Conservation (phyloP, 2,797 vertebrate species). For the Aythya fuligula region DNA sequence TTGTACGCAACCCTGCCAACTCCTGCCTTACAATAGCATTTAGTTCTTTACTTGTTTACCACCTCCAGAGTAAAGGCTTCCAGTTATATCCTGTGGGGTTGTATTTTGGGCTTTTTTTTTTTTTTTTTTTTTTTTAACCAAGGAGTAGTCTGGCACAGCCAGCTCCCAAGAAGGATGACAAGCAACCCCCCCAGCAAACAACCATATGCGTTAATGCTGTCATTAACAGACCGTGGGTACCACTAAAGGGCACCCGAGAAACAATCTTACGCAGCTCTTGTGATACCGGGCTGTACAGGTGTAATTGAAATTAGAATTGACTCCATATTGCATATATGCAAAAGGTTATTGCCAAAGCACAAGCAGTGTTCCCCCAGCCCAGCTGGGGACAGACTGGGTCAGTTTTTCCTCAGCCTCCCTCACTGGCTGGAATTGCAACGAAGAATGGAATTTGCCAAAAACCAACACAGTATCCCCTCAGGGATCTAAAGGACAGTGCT, state of each 20-base stretch:
- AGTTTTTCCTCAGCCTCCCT: background rate
- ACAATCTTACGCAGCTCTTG: background rate
- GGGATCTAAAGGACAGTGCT: background rate
- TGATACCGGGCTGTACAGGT: background rate
- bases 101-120: background rate
- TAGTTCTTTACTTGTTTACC: background rate
- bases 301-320: background rate
- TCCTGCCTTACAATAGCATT: background rate
- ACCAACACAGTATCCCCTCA: background rate
- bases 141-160: background rate
- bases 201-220: fast-evolving
- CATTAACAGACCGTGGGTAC: background rate
- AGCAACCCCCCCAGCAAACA: background rate
- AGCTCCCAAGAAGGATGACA: background rate
- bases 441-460: background rate
- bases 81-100: background rate
- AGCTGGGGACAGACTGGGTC: background rate
- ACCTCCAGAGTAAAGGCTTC: background rate
- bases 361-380: background rate
- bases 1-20: background rate
- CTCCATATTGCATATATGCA: background rate
- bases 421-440: background rate
- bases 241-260: background rate
- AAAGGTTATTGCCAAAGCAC: background rate
- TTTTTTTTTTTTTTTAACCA: background rate